phyloP scores from a whole-genome alignment of 2,888 invertebrate species.

The Apamea sordens region DNA sequence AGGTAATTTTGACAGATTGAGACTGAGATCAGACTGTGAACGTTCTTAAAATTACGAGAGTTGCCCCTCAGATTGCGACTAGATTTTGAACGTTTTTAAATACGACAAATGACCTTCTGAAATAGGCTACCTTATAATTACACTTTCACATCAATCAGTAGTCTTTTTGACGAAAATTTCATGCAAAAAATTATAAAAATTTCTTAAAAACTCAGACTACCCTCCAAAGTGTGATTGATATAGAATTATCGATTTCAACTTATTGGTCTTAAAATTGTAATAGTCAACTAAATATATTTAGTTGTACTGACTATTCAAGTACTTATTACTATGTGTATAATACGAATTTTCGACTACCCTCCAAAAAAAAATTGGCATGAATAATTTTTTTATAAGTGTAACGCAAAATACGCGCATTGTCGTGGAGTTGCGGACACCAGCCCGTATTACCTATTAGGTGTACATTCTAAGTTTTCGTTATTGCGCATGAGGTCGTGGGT shows the following conservation, averaged over 20 bases:
- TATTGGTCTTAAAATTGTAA: slow-evolving; percentile 17
- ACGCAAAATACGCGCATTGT: too few species aligned
- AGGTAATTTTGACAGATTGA: too few species aligned
- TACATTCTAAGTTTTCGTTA: neutral
- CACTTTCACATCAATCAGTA: neutral
- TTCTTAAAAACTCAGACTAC: slow-evolving; percentile 33
- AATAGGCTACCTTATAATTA: neutral
- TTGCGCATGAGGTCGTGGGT: too few species aligned
- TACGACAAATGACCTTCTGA: neutral
- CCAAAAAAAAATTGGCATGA: slow-evolving; percentile 7
- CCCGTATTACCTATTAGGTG: too few species aligned
- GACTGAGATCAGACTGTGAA: too few species aligned
- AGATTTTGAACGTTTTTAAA: neutral
- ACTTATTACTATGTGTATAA: slow-evolving; percentile 34
- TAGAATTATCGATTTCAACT: slow-evolving; percentile 11
- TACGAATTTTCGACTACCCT: slow-evolving; percentile 27
- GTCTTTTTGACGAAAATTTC: fast-evolving
- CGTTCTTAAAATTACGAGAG: too few species aligned
- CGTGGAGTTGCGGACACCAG: too few species aligned
- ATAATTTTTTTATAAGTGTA: neutral
- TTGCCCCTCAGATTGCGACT: neutral
- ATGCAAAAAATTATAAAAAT: neutral
- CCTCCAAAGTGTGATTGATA: slow-evolving; percentile 21
- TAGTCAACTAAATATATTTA: slow-evolving; percentile 17
- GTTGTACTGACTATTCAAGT: slow-evolving; percentile 49